Percentiles rank a stretch among this genome's conserved stretches.
These are phyloP conservation scores for Synergus umbraculus DNA, from an alignment of 2,888 invertebrate genomes.

Conservation along the genomic window DNA sequence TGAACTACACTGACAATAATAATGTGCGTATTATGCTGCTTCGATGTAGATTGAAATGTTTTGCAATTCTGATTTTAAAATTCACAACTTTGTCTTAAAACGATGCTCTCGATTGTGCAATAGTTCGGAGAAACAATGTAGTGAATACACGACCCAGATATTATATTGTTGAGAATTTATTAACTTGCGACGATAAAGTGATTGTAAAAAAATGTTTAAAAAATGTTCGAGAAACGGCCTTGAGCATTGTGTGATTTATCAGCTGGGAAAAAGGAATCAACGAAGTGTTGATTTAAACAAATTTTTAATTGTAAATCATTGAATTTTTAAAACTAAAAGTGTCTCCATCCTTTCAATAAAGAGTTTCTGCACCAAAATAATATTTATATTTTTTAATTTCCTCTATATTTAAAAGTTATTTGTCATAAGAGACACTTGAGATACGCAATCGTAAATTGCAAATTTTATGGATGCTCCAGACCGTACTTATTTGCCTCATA, in stretches of 20 bases:
- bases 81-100: slow-evolving; percentile 17
- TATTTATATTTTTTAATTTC: background rate
- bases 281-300: background rate
- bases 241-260: background rate
- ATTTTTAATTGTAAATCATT: too few species aligned
- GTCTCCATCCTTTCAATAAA: background rate
- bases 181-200: background rate
- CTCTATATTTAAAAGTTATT: slow-evolving; percentile 9
- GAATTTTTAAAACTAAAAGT: too few species aligned
- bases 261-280: background rate
- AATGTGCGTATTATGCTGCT: slow-evolving; percentile 22
- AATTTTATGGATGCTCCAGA: slow-evolving; percentile 13
- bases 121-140: background rate
- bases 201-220: background rate
- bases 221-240: background rate
- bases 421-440: slow-evolving; percentile 25
- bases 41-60: slow-evolving; percentile 8
- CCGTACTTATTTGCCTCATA: slow-evolving; percentile 5
- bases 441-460: slow-evolving; percentile 3
- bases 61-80: slow-evolving; percentile 1
- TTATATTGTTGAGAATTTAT: background rate
- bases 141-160: background rate
- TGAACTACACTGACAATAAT: background rate
- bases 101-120: slow-evolving; percentile 23
- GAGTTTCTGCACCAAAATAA: background rate